Percentiles rank a stretch among this genome's conserved stretches.
phyloP scores from a whole-genome alignment of 2,113 vertebrate species.

The Hystrix cristata region DNA sequence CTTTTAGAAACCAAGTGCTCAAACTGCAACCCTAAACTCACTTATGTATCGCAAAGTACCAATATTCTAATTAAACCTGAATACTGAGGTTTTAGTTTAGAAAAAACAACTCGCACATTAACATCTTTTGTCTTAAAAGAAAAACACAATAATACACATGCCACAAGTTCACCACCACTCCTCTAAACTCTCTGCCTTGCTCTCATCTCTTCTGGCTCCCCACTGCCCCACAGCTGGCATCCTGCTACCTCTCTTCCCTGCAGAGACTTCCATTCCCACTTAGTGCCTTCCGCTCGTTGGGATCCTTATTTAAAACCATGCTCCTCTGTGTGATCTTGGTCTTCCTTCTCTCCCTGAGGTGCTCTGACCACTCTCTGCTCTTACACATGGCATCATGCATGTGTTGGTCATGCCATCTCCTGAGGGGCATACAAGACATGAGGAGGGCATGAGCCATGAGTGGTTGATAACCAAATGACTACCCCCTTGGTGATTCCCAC shows the following conservation, averaged over 20 bases:
- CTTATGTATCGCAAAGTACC: not conserved
- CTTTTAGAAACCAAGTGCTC: not conserved
- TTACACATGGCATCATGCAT: no score
- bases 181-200: not conserved
- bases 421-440: accelerated
- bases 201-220: not conserved
- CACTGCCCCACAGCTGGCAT: no score
- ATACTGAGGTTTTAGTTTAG: not conserved
- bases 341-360: not conserved
- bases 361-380: not conserved
- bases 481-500: not conserved
- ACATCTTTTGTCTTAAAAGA: not conserved
- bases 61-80: not conserved
- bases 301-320: not conserved
- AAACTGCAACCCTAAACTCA: not conserved
- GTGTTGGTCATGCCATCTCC: not conserved
- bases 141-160: not conserved
- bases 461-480: not conserved
- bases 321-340: not conserved
- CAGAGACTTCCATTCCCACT: not conserved
- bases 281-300: no score
- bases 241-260: not conserved
- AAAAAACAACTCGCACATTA: not conserved
- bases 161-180: not conserved
- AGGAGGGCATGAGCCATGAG: not conserved